Percentiles rank a stretch among this genome's conserved stretches.
phyloP scores from a whole-genome alignment of 2,113 vertebrate species.

The Oncorhynchus kisutch region DNA sequence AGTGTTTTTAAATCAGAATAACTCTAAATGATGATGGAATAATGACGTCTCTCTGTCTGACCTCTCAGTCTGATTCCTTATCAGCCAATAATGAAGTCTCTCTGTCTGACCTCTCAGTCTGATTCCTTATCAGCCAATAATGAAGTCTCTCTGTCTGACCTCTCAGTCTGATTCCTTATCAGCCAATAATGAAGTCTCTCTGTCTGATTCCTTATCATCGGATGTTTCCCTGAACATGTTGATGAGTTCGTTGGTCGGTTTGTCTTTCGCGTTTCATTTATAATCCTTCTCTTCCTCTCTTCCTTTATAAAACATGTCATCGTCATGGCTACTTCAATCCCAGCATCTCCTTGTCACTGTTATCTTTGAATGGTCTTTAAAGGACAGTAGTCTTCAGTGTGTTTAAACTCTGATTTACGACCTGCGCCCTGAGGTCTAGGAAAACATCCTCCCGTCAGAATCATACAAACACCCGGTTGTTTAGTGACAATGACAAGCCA shows the following conservation, averaged over 20 bases:
- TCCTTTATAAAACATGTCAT: constrained; percentile 35
- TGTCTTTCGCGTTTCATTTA: constrained; percentile 9
- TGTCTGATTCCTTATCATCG: no score
- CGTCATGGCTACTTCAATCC: constrained; percentile 30
- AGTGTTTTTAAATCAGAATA: no score
- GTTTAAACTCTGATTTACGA: constrained; percentile 1
- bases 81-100: no score
- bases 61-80: no score
- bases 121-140: no score
- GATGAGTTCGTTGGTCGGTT: not conserved
- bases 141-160: no score
- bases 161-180: no score
- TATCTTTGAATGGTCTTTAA: not conserved
- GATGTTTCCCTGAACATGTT: not conserved
- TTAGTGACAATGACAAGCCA: constrained; percentile 24
- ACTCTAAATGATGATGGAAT: no score
- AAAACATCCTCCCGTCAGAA: constrained; percentile 47
- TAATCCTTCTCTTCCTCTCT: not conserved
- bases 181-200: no score
- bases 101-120: no score
- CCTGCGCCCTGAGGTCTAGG: constrained; percentile 7
- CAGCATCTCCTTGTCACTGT: not conserved
- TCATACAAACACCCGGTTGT: constrained; percentile 8
- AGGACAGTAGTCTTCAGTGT: not conserved
- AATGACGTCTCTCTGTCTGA: no score